These are phyloP conservation scores for Cariama cristata DNA, from an alignment of 2,113 vertebrate species.

Conservation along the genomic window DNA sequence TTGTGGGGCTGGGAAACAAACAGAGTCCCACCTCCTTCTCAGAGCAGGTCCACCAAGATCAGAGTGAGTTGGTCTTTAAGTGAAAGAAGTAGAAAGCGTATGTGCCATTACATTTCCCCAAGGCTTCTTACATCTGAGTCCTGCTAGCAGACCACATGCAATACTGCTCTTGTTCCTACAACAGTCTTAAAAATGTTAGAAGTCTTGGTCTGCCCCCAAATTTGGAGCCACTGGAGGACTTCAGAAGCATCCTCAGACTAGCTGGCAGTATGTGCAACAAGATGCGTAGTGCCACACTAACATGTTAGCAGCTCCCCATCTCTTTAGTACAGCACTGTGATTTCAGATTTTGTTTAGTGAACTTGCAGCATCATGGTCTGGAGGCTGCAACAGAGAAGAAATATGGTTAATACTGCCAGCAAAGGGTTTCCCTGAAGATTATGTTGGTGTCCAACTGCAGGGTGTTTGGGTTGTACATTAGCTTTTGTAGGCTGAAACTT, in stretches of 20 bases:
- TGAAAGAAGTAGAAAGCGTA: background rate
- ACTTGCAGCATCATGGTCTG: background rate
- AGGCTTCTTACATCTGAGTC: background rate
- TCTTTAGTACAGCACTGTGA: background rate
- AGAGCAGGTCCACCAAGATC: background rate
- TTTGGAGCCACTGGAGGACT: background rate
- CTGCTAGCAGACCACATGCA: background rate
- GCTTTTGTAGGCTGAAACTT: background rate
- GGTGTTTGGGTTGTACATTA: background rate
- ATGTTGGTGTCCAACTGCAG: background rate
- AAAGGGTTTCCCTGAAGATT: background rate
- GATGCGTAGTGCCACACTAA: fast-evolving
- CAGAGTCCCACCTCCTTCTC: background rate
- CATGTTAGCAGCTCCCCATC: fast-evolving
- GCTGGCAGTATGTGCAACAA: background rate
- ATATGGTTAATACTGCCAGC: fast-evolving
- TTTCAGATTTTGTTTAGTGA: background rate
- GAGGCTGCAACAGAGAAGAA: background rate
- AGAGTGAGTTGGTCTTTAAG: background rate
- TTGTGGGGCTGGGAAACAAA: background rate
- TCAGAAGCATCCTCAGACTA: background rate
- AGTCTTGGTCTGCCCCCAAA: background rate
- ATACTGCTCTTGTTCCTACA: background rate
- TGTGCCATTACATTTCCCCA: background rate
- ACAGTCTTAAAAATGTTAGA: background rate